Base-by-base conservation (phyloP, 2,113 vertebrate species). In the Pan troglodytes region DNA sequence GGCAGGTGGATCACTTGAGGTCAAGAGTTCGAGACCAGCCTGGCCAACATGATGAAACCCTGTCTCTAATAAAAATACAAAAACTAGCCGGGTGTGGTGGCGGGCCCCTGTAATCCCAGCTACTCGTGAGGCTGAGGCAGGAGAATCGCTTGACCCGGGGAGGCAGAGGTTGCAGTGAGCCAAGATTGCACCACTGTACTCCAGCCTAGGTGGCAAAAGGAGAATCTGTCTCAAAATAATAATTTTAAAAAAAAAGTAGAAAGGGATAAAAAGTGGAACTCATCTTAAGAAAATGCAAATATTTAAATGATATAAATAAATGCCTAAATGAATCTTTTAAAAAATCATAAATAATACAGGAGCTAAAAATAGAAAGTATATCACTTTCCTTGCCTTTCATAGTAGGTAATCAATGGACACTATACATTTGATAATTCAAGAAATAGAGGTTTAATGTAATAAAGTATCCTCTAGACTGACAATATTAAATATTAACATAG, bases 291-390 rank as follows among this genome's bases (percentile, higher is more conserved):
- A 86, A 85, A 90, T 64, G 11, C 67, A 93, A 90, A 80, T 14
- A 96, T 90, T 93, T 93, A 87, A 94, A 68, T 43, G 30, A 82
- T 25, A 32, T 87, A 68, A 93, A 76, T 81, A 93, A 88, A 61
- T 70, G 59, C 73, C 67, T 93, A 87, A 82, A 95, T 87, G 16
- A 86, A 4, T 81, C 68, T 57, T 90, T 79, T 87, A 76, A 11
- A 64, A 87, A 48, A 13, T 68, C 67, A 94, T 52, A 80, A 61
- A 85, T 85, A 95, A 89, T 81, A 81, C 1, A 38, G n/a, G 6
- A 76, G 17, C 27, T 86, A 90, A 91, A 87, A 9, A 70, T 25
- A 93, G 23, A 70, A 89, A 72, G 61, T 35, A 89, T 64, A 92
- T 3, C 50, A 80, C 79, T 88, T 88, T 92, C 23, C 52, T 93